Evolutionary conservation across 2,888 invertebrate species (phyloP).

Genomic region (Operophtera brumata): DNA sequence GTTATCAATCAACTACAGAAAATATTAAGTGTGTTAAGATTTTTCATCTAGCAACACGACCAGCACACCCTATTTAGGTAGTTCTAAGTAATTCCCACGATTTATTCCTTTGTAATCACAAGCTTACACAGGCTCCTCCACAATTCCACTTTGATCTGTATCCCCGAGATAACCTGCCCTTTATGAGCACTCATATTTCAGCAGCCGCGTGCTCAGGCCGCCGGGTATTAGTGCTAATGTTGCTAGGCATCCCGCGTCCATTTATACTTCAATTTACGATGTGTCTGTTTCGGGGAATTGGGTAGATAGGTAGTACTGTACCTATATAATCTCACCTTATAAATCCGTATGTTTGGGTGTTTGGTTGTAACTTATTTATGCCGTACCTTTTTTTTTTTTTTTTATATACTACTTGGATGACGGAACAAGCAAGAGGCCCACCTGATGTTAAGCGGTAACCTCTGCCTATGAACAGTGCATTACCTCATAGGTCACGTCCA

Average conservation of each 20-base stretch:
- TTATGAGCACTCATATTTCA: neutral
- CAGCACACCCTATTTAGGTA: neutral
- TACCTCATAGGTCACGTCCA: no score
- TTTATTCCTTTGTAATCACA: neutral
- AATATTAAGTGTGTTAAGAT: no score
- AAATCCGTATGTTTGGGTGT: neutral
- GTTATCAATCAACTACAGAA: no score
- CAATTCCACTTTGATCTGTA: neutral
- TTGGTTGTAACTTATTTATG: neutral
- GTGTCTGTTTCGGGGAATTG: neutral
- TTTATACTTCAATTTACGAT: neutral
- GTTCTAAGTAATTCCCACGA: neutral
- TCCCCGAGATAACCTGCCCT: neutral
- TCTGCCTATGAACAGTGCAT: no score
- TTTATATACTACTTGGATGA: no score
- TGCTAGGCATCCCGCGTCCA: neutral
- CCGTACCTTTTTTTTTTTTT: no score
- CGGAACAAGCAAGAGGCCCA: no score
- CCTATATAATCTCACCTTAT: neutral
- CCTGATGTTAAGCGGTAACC: no score
- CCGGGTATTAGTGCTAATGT: neutral
- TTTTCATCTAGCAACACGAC: no score
- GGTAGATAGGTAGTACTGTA: no score
- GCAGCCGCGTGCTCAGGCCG: neutral
- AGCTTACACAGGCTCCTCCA: neutral